phyloP scores from a whole-genome alignment of 2,113 vertebrate genomes.

The Paracanthobrama guichenoti region DNA sequence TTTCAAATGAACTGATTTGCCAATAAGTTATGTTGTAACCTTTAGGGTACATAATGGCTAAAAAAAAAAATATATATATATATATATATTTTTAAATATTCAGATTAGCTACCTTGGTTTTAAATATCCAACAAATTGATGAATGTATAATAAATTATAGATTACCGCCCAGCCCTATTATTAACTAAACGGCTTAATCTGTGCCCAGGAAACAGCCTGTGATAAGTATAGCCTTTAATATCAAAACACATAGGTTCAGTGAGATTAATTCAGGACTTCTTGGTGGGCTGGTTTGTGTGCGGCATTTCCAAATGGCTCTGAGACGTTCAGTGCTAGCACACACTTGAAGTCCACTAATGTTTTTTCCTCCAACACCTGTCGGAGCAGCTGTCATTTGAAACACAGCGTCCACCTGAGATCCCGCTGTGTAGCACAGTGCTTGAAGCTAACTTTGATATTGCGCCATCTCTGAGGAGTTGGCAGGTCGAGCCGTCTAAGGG shows the following conservation, averaged over 20 bases:
- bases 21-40: neutral
- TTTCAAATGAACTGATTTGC: neutral
- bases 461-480: constrained; percentile 36
- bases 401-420: neutral
- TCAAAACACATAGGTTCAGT: neutral
- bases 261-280: neutral
- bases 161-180: neutral
- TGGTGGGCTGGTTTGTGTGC: neutral
- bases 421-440: neutral
- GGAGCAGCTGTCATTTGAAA: neutral
- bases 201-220: neutral
- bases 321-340: neutral
- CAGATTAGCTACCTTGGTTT: neutral
- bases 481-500: constrained; percentile 34
- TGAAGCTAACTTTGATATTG: constrained; percentile 2
- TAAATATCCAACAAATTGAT: neutral
- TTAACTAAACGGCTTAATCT: neutral
- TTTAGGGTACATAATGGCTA: neutral
- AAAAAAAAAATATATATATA: too few relatives aligned
- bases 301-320: neutral
- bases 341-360: neutral
- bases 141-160: neutral
- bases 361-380: neutral
- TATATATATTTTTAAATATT: neutral
- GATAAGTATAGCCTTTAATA: neutral